Evolutionary conservation across 2,888 invertebrate genomes (phyloP).

Genomic region (Drosophila testacea): DNA sequence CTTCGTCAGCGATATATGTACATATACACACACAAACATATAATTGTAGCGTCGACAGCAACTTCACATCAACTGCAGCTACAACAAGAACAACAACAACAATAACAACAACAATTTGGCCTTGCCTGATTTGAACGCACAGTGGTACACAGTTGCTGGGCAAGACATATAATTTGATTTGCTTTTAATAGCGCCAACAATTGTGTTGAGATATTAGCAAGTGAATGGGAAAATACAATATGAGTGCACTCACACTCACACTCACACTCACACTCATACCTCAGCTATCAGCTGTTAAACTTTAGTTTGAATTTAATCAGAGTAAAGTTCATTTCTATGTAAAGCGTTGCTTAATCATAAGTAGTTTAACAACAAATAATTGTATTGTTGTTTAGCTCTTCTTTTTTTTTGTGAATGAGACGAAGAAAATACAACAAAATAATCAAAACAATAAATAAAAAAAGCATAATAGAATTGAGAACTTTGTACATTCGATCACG

Average conservation of each 20-base stretch:
- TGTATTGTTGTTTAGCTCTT: neutral
- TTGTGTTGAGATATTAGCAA: neutral
- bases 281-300: constrained; percentile 7
- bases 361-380: neutral
- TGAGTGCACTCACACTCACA: constrained; percentile 12
- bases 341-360: constrained; percentile 1
- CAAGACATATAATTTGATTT: neutral
- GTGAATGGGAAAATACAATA: neutral
- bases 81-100: constrained; percentile 22
- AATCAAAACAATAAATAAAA: constrained; percentile 9
- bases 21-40: neutral
- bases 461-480: neutral
- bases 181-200: neutral
- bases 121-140: constrained; percentile 39
- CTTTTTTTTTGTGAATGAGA: constrained; percentile 1
- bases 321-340: constrained; percentile 7
- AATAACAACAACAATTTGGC: constrained; percentile 27
- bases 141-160: constrained; percentile 28
- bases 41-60: constrained; percentile 25
- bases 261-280: neutral
- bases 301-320: neutral
- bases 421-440: neutral
- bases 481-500: constrained; percentile 9
- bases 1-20: constrained; percentile 13
- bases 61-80: constrained; percentile 30